Base-by-base conservation (phyloP, 1,140 invertebrate genomes). In the Saxidomus purpurata region DNA sequence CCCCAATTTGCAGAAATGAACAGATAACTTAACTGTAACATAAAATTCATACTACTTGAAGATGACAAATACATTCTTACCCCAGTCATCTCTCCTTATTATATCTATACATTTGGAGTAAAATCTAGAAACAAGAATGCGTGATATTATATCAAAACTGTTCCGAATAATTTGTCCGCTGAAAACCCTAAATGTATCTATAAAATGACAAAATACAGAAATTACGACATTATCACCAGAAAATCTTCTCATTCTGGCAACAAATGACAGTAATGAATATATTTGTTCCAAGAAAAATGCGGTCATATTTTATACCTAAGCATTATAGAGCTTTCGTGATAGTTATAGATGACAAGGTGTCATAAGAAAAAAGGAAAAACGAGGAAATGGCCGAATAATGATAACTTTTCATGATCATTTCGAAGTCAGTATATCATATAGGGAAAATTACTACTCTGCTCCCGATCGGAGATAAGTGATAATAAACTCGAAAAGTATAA, bases 201-300 rank as follows among this genome's bases (percentile, higher is more conserved):
- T 25, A 59, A 19, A 9, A 28, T 4, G 17, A 3, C 4, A 19
- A 28, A 19, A 28, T 19, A 19, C 19, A 3, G 19, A 9, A 9
- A 9, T 59, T n/a, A 59, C 25, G 55, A 59, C 55, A 28, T 25
- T 59, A n/a, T 19, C 4, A 59, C 3, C 22, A 19, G 19, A 59
- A 6, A 28, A 67, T 31, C 61, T 67, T 22, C 67, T 1, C 1
- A 71, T 19, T 19, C 8, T 28, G 61, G 17, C 67, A 71, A 3
- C 28, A 38, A 71, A 71, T 71, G 34, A 28, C 67, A 71, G 34
- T 38, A 28, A 71, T 71, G 31, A 40, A 71, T 38, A 71, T 71
- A 71, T 71, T 71, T 38, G 36, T 38, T 38, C 36, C n/a, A 1
- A n/a, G 34, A n/a, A 17, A 38, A 71, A 38, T 40, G 13, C 67